Conservation (phyloP, 2,797 vertebrate species). For the Microhierax caerulescens region DNA sequence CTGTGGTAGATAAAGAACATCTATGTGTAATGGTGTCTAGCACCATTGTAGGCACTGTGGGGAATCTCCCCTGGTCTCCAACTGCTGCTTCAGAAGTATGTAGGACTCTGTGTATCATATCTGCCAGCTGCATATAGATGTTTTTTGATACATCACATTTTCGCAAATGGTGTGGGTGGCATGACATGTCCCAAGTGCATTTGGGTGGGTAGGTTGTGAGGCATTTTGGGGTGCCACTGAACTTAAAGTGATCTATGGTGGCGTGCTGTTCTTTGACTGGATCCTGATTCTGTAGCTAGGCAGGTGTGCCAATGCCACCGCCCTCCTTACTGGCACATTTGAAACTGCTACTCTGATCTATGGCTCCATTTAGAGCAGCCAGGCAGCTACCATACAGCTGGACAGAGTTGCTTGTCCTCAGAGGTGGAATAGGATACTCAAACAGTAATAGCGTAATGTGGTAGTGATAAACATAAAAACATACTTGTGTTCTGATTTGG, state of each 20-base stretch:
- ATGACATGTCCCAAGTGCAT: not conserved
- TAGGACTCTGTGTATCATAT: not conserved
- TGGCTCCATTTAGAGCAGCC: not conserved
- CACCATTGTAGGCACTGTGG: not conserved
- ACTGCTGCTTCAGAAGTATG: not conserved
- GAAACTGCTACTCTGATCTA: not conserved
- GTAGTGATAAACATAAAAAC: not conserved
- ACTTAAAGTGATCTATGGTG: not conserved
- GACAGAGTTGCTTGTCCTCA: not conserved
- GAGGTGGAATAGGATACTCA: not conserved
- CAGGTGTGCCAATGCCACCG: not conserved
- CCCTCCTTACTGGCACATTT: not conserved
- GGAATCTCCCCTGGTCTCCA: not conserved
- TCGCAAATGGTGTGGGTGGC: not conserved
- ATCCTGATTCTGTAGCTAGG: not conserved
- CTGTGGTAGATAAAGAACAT: not conserved
- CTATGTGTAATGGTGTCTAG: not conserved
- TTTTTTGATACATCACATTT: not conserved
- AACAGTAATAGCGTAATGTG: accelerated
- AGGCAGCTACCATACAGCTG: not conserved
- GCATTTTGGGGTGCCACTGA: not conserved
- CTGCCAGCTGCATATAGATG: not conserved
- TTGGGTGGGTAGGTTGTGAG: not conserved
- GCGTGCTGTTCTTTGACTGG: not conserved
- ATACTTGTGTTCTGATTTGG: not conserved